phyloP scores from a whole-genome alignment of 2,113 vertebrate species.

The Brachyhypopomus occidentalis region DNA sequence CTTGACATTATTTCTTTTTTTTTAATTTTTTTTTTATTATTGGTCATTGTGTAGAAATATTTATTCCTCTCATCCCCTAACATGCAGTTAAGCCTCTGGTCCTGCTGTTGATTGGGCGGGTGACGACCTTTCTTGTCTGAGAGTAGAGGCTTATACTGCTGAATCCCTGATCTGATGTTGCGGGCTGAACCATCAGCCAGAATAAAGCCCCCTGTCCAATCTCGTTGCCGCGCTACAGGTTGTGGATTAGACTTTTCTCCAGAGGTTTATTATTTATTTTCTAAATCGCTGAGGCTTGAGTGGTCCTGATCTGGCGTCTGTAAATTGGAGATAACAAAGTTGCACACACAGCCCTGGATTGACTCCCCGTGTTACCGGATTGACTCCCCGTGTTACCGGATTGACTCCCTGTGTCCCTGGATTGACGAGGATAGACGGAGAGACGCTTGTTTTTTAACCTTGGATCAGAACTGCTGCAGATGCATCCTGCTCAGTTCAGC shows the following conservation, averaged over 20 bases:
- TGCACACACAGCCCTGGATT: background rate
- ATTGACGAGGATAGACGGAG: background rate
- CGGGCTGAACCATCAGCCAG: slow-evolving; percentile 10
- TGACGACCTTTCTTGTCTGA: background rate
- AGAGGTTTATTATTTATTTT: background rate
- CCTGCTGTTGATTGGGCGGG: background rate
- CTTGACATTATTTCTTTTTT: no score
- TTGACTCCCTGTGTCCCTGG: background rate
- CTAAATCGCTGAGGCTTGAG: background rate
- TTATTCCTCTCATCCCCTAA: background rate
- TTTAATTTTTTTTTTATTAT: no score
- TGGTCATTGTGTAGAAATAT: background rate
- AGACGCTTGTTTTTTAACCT: background rate
- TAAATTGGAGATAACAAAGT: background rate
- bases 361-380: background rate
- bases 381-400: background rate
- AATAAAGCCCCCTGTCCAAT: background rate
- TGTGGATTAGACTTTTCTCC: background rate
- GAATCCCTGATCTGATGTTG: slow-evolving; percentile 26
- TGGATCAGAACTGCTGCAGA: background rate
- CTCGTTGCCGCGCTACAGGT: slow-evolving; percentile 25
- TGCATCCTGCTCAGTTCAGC: background rate
- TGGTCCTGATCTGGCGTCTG: slow-evolving; percentile 15
- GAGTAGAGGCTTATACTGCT: background rate
- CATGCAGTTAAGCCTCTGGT: background rate